These are phyloP conservation scores for Xanthorhoe spadicearia DNA, from an alignment of 2,888 invertebrate genomes.

Conservation along the genomic window DNA sequence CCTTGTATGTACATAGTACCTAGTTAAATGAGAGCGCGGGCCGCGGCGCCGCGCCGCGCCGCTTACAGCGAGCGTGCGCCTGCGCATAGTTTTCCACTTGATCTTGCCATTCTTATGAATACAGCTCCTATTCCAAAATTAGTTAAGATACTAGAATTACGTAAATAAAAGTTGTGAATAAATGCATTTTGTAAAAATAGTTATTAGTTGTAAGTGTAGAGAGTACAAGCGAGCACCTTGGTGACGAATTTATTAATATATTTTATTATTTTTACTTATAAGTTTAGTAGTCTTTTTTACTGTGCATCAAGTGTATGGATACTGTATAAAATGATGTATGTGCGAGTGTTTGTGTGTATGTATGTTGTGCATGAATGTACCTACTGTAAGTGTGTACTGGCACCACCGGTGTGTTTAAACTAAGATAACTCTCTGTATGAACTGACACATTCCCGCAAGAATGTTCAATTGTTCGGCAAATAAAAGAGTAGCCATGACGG, in stretches of 20 bases:
- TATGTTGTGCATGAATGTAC: conserved; percentile 32
- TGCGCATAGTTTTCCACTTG: not conserved
- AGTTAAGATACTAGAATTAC: conserved; percentile 5
- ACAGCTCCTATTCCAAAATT: conserved; percentile 14
- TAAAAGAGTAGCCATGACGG: conserved; percentile 50
- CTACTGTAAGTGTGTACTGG: conserved; percentile 32
- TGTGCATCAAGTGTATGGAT: conserved; percentile 32
- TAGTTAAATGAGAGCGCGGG: not conserved
- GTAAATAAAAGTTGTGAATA: conserved; percentile 23
- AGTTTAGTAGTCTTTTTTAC: conserved; percentile 35
- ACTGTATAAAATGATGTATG: conserved; percentile 6
- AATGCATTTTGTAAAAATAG: conserved; percentile 37
- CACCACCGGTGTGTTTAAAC: conserved; percentile 53
- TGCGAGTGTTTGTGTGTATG: conserved; percentile 39
- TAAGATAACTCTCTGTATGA: conserved; percentile 51
- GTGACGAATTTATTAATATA: conserved; percentile 73
- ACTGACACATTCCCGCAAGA: conserved; percentile 46
- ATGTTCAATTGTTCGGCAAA: conserved; percentile 49
- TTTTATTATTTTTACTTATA: conserved; percentile 38
- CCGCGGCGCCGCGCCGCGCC: not conserved
- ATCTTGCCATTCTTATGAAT: not conserved
- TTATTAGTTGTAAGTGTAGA: conserved; percentile 41
- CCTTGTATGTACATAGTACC: conserved; percentile 1
- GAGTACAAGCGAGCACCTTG: conserved; percentile 28
- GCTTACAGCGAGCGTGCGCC: not conserved